A percentile compares a stretch with the other conserved stretches of the same genome.
Conservation (phyloP, 2,888 invertebrate species). For the Pelosia muscerda region DNA sequence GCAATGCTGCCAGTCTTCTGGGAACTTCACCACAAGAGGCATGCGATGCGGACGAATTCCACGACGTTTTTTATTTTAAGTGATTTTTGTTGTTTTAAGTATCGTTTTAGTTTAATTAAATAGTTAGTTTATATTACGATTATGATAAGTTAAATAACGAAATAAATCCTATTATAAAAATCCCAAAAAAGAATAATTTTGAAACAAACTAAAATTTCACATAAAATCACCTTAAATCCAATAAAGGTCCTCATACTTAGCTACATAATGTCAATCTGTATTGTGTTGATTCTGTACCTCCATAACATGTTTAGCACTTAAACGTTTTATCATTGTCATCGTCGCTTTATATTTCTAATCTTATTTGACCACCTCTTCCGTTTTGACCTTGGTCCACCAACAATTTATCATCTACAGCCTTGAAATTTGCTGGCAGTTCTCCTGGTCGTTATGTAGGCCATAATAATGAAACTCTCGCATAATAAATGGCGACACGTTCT, state of each 20-base stretch:
- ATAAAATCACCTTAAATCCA: not conserved
- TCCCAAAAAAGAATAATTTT: too few species aligned
- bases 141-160: too few species aligned
- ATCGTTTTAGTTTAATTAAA: too few species aligned
- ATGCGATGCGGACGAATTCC: too few species aligned
- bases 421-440: conserved; percentile 30
- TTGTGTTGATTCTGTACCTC: not conserved
- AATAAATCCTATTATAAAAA: too few species aligned
- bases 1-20: too few species aligned
- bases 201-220: too few species aligned
- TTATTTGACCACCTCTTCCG: not conserved
- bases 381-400: not conserved
- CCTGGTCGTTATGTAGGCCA: conserved; percentile 46
- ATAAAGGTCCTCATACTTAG: not conserved
- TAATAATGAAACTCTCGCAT: conserved; percentile 71
- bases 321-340: not conserved
- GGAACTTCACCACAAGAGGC: too few species aligned
- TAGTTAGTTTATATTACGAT: too few species aligned
- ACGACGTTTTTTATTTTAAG: too few species aligned
- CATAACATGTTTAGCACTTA: not conserved
- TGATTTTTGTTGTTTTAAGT: too few species aligned
- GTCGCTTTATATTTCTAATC: not conserved
- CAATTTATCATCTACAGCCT: conserved; percentile 9
- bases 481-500: conserved; percentile 76
- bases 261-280: not conserved